Conservation (phyloP, 2,888 invertebrate genomes). For the Drosophila nigritarsus region DNA sequence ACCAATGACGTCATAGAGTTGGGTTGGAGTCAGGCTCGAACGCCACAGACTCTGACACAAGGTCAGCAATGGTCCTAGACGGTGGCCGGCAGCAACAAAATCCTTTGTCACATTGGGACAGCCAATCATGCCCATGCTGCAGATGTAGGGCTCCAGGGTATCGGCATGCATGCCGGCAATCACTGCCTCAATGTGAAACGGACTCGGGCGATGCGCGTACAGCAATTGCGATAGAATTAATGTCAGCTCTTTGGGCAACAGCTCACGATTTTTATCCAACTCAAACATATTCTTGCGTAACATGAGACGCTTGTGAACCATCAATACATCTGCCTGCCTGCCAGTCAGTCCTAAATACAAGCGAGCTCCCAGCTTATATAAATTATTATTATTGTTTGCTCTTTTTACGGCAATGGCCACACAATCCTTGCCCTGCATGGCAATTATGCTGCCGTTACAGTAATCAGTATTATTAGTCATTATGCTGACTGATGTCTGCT, state of each 20-base stretch:
- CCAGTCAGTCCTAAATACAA: slow-evolving; percentile 96
- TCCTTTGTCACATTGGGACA: slow-evolving; percentile 95
- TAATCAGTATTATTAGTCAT: background rate
- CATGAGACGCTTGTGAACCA: slow-evolving; percentile 94
- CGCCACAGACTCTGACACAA: slow-evolving; percentile 99
- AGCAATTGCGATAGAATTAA: slow-evolving; percentile 90
- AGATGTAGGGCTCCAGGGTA: slow-evolving; percentile 93
- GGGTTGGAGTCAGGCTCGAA: slow-evolving; percentile 94
- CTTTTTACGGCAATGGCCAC: slow-evolving; percentile 98
- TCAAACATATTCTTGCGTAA: slow-evolving; percentile 96
- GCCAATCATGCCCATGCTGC: slow-evolving; percentile 97
- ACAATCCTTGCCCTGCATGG: slow-evolving; percentile 99
- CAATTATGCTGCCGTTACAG: slow-evolving; percentile 96
- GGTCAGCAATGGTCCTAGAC: slow-evolving; percentile 93
- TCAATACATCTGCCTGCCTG: slow-evolving; percentile 97
- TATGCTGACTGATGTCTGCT: background rate
- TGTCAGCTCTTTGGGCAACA: slow-evolving; percentile 92
- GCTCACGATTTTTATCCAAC: slow-evolving; percentile 94
- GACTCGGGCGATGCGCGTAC: slow-evolving; percentile 98
- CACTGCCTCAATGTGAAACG: slow-evolving; percentile 98
- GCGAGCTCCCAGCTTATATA: slow-evolving; percentile 96
- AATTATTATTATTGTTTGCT: slow-evolving; percentile 97
- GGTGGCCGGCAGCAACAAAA: slow-evolving; percentile 98
- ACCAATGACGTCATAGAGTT: slow-evolving; percentile 97
- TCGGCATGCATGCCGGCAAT: slow-evolving; percentile 96